Evolutionary conservation across 2,797 vertebrate genomes (phyloP).

Genomic region (Anolis apletophallus): DNA sequence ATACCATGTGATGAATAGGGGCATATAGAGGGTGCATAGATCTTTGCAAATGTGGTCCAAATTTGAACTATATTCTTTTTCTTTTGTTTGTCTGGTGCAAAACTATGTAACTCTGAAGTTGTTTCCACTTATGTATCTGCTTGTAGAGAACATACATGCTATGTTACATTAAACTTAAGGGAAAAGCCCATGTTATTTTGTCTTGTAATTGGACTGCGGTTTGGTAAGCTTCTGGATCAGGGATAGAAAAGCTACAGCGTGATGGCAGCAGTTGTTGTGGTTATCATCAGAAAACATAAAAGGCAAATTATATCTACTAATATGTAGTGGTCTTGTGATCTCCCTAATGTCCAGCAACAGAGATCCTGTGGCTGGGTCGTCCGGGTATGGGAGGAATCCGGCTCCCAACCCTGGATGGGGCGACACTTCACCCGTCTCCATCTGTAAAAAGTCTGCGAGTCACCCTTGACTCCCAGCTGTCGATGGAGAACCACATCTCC

Average conservation of each 20-base stretch:
- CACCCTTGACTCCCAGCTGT: too few relatives aligned
- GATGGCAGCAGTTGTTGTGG: background rate
- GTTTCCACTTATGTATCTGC: background rate
- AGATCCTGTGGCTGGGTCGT: too few relatives aligned
- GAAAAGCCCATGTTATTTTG: background rate
- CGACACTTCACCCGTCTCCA: too few relatives aligned
- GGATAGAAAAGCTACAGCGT: background rate
- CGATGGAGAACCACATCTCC: too few relatives aligned
- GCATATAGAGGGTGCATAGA: background rate
- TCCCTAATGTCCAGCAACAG: background rate
- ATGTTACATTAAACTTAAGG: background rate
- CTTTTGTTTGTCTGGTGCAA: background rate
- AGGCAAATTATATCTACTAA: background rate
- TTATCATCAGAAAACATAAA: background rate
- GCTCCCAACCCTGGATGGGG: too few relatives aligned
- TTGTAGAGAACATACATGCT: background rate
- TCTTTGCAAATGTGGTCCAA: background rate
- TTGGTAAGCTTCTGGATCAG: conserved; percentile 3
- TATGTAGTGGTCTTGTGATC: background rate
- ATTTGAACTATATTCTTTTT: background rate
- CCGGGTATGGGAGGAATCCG: too few relatives aligned
- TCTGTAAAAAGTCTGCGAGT: too few relatives aligned
- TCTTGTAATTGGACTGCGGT: background rate
- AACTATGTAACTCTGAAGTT: background rate
- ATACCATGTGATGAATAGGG: background rate